Percentiles rank a stretch among this genome's conserved stretches.
These are phyloP conservation scores for Porphyrio hochstetteri DNA, from an alignment of 2,113 vertebrate genomes.

Conservation along the genomic window DNA sequence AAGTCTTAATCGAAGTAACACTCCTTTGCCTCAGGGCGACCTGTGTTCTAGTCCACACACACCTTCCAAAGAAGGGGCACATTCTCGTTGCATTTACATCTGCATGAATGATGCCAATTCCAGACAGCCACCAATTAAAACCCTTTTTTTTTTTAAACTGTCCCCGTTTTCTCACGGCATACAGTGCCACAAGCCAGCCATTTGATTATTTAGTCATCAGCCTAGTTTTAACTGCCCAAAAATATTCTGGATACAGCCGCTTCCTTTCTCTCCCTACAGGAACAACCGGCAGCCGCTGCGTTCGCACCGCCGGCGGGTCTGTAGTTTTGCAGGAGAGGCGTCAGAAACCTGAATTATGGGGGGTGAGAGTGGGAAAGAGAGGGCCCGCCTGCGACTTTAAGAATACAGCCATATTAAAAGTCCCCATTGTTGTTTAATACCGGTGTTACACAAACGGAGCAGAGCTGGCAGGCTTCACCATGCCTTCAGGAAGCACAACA, in stretches of 20 bases:
- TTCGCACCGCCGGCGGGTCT: background rate
- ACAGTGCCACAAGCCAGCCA: background rate
- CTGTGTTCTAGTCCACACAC: background rate
- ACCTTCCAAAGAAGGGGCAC: background rate
- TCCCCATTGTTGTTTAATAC: background rate
- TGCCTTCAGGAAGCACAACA: background rate
- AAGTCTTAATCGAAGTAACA: background rate
- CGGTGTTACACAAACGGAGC: background rate
- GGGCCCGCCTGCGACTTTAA: background rate
- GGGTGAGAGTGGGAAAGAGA: accelerated
- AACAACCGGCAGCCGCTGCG: accelerated
- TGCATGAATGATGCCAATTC: background rate
- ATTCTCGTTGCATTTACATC: background rate
- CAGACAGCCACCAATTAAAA: background rate
- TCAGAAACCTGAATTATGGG: accelerated
- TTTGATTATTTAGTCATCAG: too few species aligned
- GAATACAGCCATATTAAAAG: background rate
- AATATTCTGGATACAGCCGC: background rate
- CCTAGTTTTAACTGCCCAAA: background rate
- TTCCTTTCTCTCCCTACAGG: background rate
- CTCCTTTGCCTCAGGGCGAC: background rate
- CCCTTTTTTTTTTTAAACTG: background rate
- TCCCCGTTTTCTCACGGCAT: background rate
- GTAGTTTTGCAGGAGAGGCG: background rate
- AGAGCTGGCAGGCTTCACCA: background rate